Evolutionary conservation across 2,888 invertebrate species (phyloP), one percentile per base, ranked within the genome.

Genomic region (Cataglyphis livida): DNA sequence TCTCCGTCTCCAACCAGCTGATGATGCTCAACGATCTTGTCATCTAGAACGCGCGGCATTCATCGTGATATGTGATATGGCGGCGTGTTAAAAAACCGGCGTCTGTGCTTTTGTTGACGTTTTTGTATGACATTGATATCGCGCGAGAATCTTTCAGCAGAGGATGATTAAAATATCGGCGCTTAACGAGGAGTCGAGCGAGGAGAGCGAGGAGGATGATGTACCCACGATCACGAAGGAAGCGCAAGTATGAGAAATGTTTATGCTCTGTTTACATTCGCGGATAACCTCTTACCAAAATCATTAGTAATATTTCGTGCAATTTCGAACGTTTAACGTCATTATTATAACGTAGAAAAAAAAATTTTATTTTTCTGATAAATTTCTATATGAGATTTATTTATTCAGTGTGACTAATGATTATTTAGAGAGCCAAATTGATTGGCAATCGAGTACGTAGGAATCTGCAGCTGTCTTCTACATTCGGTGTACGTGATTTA

Each of bases 151-250:
- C 41, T 35, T 3, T 54, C 15, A 32, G 15, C 38, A 88, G 51
- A n/a, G 76, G 88, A 96, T 96, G 96, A 96, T 96, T 64, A 96
- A 96, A 95, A 96, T 97, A 93, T 95, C 96, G 61, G 97, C 97
- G 7, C 94, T 97, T 73, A 97, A 97, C 93, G 96, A 96, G 88
- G 96, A 96, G 83, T 95, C 95, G 0, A 96, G 95, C 74, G 96
- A 96, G 68, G 96, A 96, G 62, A 96, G 96, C 90, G 96, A 95
- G 85, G 95, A 95, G 87, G 96, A 96, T 89, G 95, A 95, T 91
- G 94, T 95, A 54, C 95, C 95, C 21, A 95, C 95, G 68, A 95
- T 96, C 83, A 95, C 96, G 41, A 96, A 95, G 92, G 96, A 96
- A 94, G 96, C 96, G 32, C 95, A 96, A 95, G 96, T 96, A 94